Percentiles rank a stretch among this genome's conserved stretches.
These are phyloP conservation scores for Drosophila santomea DNA, from an alignment of 1,140 invertebrate species.

Conservation along the genomic window DNA sequence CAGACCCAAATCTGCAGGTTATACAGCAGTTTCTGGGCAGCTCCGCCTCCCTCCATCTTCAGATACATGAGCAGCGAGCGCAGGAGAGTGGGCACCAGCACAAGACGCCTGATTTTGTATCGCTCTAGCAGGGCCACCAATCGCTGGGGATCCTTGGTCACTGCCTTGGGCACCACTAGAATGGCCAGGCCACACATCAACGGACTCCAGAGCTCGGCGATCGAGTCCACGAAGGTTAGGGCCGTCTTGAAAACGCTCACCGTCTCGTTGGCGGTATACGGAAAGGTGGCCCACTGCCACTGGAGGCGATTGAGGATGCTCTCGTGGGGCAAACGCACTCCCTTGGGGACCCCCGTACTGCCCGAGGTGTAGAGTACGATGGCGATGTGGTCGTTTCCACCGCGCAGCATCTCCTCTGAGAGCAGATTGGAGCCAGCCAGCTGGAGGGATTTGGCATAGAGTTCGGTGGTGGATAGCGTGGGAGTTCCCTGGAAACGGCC, in stretches of 20 bases:
- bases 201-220: constrained; percentile 94
- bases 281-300: constrained; percentile 94
- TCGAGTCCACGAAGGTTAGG: constrained; percentile 94
- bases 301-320: constrained; percentile 91
- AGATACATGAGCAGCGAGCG: constrained; percentile 91
- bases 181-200: constrained; percentile 89
- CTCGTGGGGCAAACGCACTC: constrained; percentile 92
- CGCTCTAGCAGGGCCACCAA: constrained; percentile 89
- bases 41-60: constrained; percentile 84
- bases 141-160: constrained; percentile 91
- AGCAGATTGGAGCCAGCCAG: constrained; percentile 63
- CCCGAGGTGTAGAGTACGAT: constrained; percentile 96
- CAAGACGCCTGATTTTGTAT: constrained; percentile 90
- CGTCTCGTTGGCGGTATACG: constrained; percentile 88
- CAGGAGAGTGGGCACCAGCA: constrained; percentile 93
- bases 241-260: constrained; percentile 94
- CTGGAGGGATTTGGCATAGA: constrained; percentile 68
- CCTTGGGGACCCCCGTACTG: constrained; percentile 96
- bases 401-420: constrained; percentile 66
- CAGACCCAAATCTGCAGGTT: constrained; percentile 91
- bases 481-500: constrained; percentile 64
- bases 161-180: constrained; percentile 89
- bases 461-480: constrained; percentile 62
- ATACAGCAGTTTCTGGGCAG: constrained; percentile 85
- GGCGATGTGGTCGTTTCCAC: constrained; percentile 86